Evolutionary conservation across 1,140 invertebrate genomes (phyloP), one percentile per base, ranked within the genome.

Genomic region (Formica exsecta): DNA sequence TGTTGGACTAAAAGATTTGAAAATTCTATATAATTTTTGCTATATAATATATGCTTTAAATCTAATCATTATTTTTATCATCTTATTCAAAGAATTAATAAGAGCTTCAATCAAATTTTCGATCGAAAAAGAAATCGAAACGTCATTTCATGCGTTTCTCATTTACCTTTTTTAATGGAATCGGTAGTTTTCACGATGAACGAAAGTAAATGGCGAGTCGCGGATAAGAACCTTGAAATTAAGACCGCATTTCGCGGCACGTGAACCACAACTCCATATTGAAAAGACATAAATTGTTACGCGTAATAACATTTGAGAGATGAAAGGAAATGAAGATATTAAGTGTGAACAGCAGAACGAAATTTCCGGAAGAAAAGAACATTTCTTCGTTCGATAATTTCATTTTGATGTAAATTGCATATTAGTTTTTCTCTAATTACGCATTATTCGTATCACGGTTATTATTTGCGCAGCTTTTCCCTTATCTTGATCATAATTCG

Each of bases 401-500:
- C 36, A 57, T 29, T 70, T 22, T 70, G 16, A 57, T 70, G 65
- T 41, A 70, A 70, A 80, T 80, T 41, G n/a, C 19, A 57, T n/a
- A n/a, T n/a, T 32, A 22, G 64, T 65, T 70, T 80, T 80, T 80
- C 51, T n/a, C 77, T 70, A 80, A 80, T 80, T 80, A 80, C 51
- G 32, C 48, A 62, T 16, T 59, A 54, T 57, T 70, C 25, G 74
- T 77, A 64, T 64, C 25, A 32, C 22, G 22, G 19, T 80, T 80
- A 59, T 80, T 70, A 70, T 57, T 70, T 22, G 48, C 62, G 36
- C 44, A 68, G 9, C 75, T 66, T n/a, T 16, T 51, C 3, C 1
- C 32, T 57, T 70, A 68, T 57, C 77, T 70, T 16, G 65, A 80
- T 80, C 22, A 36, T 59, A 59, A 16, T 57, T 70, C 16, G 65